These are phyloP conservation scores for Drosophila saltans DNA, from an alignment of 1,140 invertebrate species.

Conservation along the genomic window DNA sequence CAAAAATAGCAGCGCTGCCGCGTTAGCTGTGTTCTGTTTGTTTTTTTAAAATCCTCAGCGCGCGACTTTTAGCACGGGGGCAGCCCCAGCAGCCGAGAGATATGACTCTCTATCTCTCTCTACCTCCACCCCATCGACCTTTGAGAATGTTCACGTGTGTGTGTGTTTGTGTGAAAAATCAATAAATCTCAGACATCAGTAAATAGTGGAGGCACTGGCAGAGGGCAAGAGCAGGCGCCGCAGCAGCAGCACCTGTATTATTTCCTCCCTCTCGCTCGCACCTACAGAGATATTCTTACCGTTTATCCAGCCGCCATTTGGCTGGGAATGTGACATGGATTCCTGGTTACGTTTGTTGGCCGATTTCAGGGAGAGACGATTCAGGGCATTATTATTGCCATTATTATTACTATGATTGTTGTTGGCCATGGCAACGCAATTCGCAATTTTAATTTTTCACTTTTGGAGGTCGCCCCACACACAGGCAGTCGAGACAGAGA, in stretches of 20 bases:
- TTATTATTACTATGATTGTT: slow-evolving; percentile 57
- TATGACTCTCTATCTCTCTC: background rate
- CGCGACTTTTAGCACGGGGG: slow-evolving; percentile 28
- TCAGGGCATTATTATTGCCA: slow-evolving; percentile 61
- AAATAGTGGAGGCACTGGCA: background rate
- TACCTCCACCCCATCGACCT: slow-evolving; percentile 18
- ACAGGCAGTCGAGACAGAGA: background rate
- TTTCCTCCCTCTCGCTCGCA: background rate
- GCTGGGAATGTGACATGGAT: slow-evolving; percentile 89
- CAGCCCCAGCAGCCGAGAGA: background rate
- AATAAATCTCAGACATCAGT: slow-evolving; percentile 54
- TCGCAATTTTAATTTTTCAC: slow-evolving; percentile 13
- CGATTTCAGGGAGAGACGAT: slow-evolving; percentile 69
- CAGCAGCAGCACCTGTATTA: slow-evolving; percentile 36
- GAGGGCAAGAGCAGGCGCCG: too few relatives aligned
- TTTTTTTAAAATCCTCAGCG: slow-evolving; percentile 46
- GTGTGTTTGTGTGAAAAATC: slow-evolving; percentile 60
- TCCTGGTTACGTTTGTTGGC: slow-evolving; percentile 77
- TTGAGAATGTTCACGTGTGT: slow-evolving; percentile 7
- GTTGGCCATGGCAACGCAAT: slow-evolving; percentile 54
- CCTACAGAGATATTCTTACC: slow-evolving; percentile 85
- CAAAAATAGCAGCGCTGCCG: slow-evolving; percentile 57
- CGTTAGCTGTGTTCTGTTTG: slow-evolving; percentile 15
- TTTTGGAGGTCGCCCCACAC: slow-evolving; percentile 1
- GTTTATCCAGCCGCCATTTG: slow-evolving; percentile 90